A percentile compares a stretch with the other conserved stretches of the same genome.
phyloP scores from a whole-genome alignment of 2,113 vertebrate genomes.

The Cyanocitta stelleri region DNA sequence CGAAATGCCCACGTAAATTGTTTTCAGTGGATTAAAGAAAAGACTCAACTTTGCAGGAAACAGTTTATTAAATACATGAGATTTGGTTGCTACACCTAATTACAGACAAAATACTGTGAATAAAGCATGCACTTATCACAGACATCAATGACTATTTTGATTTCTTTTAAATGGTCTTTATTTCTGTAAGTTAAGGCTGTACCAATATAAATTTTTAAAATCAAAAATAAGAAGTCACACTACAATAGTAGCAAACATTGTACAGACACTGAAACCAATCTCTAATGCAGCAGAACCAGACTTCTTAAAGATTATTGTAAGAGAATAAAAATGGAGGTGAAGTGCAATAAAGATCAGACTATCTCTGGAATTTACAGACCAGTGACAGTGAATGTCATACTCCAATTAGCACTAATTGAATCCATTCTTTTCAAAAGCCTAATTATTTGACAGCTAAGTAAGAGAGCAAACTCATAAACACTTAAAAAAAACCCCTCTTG shows the following conservation, averaged over 20 bases:
- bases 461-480: background rate
- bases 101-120: slow-evolving; percentile 59
- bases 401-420: slow-evolving; percentile 3
- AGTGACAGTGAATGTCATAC: slow-evolving; percentile 13
- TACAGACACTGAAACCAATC: slow-evolving; percentile 39
- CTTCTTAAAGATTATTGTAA: slow-evolving; percentile 38
- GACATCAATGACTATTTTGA: slow-evolving; percentile 34
- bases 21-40: slow-evolving; percentile 28
- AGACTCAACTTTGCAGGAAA: slow-evolving; percentile 57
- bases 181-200: slow-evolving; percentile 53
- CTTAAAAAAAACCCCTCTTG: background rate
- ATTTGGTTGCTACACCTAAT: slow-evolving; percentile 34
- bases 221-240: background rate
- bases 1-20: background rate
- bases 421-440: background rate
- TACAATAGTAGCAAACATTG: slow-evolving; percentile 46
- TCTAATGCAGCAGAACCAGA: slow-evolving; percentile 44
- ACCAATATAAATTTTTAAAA: slow-evolving; percentile 37
- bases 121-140: slow-evolving; percentile 57
- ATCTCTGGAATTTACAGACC: slow-evolving; percentile 6
- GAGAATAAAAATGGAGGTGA: slow-evolving; percentile 37
- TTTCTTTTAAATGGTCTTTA: slow-evolving; percentile 47
- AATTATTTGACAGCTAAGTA: background rate
- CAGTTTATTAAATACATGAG: slow-evolving; percentile 62
- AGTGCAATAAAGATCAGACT: background rate